Evolutionary conservation across 1,140 invertebrate species (phyloP), one percentile per base, ranked within the genome.

Genomic region (Eueides isabella): DNA sequence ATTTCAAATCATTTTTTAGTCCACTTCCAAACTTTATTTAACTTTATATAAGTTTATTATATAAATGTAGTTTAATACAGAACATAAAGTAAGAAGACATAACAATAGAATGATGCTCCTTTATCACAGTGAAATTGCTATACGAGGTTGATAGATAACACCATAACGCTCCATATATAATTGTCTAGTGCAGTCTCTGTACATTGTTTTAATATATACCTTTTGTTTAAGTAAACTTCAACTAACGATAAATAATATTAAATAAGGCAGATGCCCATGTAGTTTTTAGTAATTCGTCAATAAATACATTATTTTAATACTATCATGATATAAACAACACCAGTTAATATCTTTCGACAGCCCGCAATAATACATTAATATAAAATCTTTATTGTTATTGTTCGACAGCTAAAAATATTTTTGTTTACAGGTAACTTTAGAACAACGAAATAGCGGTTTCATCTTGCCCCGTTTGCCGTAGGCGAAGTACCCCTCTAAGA

Each of bases 361-460:
- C 31, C 30, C 55, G 35, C 30, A 70, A 73, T 72, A 48, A 62
- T 71, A 38, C 71, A 76, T 76, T 73, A 72, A 75, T 81, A 67
- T 67, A 71, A 75, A 80, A 77, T 75, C 61, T 78, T 74, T 38
- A 38, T 38, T 76, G 78, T 80, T 78, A 73, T 78, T 83, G 72
- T 75, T 78, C 38, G 66, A 72, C 67, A 73, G 69, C 71, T 84
- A 78, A 71, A 77, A 81, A 86, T 85, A 81, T 89, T 83, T 89
- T 85, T 90, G 88, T 88, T 89, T 89, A 87, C 86, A 88, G 85
- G 85, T 91, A 90, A 90, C 76, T 88, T 85, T 82, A 85, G 80
- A 86, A 86, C 85, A 85, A 86, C 80, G 78, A 81, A 88, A 86
- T 83, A 80, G 87, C 81, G 75, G 83, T 84, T 86, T 81, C 82